Base-by-base conservation (phyloP, 2,888 invertebrate genomes). In the Magallana nippona region DNA sequence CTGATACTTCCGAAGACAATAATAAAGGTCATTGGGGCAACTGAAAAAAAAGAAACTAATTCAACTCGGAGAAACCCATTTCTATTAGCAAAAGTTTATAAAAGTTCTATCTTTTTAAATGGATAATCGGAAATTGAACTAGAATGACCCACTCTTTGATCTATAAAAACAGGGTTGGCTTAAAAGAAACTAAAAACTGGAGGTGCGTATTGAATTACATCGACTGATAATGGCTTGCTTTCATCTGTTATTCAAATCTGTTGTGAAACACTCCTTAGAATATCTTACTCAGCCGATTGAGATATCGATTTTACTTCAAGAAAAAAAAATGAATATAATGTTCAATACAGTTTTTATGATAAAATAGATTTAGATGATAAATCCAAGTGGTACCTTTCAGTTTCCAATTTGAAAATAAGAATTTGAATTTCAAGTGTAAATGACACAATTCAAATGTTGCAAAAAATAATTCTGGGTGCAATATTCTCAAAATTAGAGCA, bases 121-220 rank as follows among this genome's bases (percentile, higher is more conserved):
- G 32, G 71, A n/a, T 60, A 17, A n/a, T 60, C 58, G n/a, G 17
- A n/a, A 71, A 27, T 71, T 71, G 71, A 71, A 71, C 71, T 71
- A 32, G 71, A 71, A 71, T 71, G 32, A 71, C 71, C 71, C 13
- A 71, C 2, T 22, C 71, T 71, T 71, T 71, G 71, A 71, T 71
- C 71, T 71, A 71, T 71, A 17, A 71, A 71, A 71, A 71, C 71
- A 71, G 32, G 71, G 71, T 71, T 71, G 71, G 71, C 27, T 71
- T 13, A 71, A 15, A 27, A 71, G 27, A 71, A 27, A 71, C 71
- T 17, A 27, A 17, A 71, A 71, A 27, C 71, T 19, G 32, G 32
- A 22, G 27, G 71, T 27, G 27, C 71, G 32, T 71, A 71, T 71
- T 71, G 71, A 71, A 71, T 71, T 71, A 27, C 71, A 71, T 32